Evolutionary conservation across 2,113 vertebrate species (phyloP).

Genomic region (Corythaeola cristata): DNA sequence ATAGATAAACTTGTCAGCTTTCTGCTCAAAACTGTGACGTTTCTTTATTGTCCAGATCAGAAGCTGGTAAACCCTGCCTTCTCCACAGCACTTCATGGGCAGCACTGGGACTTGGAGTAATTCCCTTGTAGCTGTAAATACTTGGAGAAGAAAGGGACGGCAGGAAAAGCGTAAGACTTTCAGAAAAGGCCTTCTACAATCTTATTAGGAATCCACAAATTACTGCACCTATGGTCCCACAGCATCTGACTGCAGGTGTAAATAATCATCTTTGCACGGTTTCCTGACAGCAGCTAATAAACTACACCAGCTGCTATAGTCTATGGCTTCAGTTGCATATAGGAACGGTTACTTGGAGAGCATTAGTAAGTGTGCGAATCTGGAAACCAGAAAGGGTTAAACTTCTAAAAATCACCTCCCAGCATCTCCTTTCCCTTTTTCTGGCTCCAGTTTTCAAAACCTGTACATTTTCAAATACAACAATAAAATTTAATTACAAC

Average conservation of each 20-base stretch:
- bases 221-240: not conserved
- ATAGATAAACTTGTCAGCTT: not conserved
- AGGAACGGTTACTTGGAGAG: not conserved
- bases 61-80: not conserved
- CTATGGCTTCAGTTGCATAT: not conserved
- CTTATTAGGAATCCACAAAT: not conserved
- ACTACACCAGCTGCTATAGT: not conserved
- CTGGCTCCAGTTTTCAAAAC: slow-evolving; percentile 21
- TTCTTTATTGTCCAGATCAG: not conserved
- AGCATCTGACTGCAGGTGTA: not conserved
- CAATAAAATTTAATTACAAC: slow-evolving; percentile 63
- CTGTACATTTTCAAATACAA: slow-evolving; percentile 43
- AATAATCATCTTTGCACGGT: not conserved
- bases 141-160: not conserved
- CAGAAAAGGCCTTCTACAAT: not conserved
- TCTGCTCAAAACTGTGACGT: not conserved
- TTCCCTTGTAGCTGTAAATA: not conserved
- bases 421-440: slow-evolving; percentile 24
- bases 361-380: not conserved
- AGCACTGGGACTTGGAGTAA: not conserved
- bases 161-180: not conserved
- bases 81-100: not conserved
- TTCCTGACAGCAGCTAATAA: not conserved
- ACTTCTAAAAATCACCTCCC: not conserved
- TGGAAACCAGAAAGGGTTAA: slow-evolving; percentile 37